These are phyloP conservation scores for Gambelia wislizenii DNA, from an alignment of 2,797 vertebrate species.

Conservation along the genomic window DNA sequence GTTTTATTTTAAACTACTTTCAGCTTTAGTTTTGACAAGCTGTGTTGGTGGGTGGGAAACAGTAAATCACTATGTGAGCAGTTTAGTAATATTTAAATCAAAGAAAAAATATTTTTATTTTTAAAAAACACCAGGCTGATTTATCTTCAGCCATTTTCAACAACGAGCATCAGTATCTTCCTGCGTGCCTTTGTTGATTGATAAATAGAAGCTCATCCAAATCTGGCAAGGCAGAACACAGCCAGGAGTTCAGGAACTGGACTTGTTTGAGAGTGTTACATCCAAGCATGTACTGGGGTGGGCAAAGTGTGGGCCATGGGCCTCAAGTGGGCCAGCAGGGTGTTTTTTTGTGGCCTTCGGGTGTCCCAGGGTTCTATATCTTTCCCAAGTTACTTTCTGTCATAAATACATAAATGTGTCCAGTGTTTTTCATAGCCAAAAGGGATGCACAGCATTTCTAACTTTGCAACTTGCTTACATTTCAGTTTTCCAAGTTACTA, in stretches of 20 bases:
- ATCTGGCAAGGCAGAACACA: background rate
- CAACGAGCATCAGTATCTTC: background rate
- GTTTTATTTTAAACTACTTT: too few species aligned
- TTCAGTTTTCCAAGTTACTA: background rate
- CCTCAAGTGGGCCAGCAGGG: background rate
- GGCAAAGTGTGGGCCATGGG: background rate
- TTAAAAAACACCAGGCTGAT: background rate
- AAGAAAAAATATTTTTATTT: conserved; percentile 23
- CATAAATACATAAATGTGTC: background rate
- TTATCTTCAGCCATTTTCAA: conserved; percentile 43
- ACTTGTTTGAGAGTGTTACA: background rate
- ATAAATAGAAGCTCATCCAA: background rate
- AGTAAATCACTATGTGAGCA: conserved; percentile 19
- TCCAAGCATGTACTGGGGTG: background rate
- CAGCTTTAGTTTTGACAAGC: conserved; percentile 23
- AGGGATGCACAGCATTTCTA: background rate
- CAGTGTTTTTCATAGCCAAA: background rate
- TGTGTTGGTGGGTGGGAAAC: conserved; percentile 16
- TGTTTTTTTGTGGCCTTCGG: background rate
- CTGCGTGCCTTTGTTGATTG: background rate
- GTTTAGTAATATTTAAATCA: conserved; percentile 17
- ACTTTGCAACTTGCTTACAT: background rate
- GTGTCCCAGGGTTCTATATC: too few species aligned
- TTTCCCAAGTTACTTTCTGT: too few species aligned
- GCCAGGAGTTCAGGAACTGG: background rate